Evolutionary conservation across 2,113 vertebrate genomes (phyloP).

Genomic region (Ctenodactylus gundi): DNA sequence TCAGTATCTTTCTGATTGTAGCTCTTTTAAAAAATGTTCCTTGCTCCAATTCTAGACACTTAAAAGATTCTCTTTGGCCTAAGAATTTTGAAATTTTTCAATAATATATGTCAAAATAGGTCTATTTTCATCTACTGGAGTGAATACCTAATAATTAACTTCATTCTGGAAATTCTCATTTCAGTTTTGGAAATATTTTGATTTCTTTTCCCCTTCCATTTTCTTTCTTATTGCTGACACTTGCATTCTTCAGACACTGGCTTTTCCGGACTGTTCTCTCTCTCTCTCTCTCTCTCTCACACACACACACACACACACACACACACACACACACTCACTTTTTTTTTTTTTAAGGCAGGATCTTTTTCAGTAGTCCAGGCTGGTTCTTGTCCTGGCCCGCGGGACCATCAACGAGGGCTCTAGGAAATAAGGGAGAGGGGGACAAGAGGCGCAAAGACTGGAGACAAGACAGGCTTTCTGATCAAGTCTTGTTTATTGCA

Average conservation of each 20-base stretch:
- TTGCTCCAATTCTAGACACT: neutral
- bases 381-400: no score
- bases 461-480: no score
- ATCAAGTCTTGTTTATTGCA: no score
- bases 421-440: no score
- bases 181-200: neutral
- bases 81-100: slow-evolving; percentile 5
- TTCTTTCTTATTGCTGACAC: neutral
- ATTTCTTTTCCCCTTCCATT: neutral
- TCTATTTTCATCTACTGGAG: neutral
- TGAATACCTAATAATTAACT: neutral
- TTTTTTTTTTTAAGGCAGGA: no score
- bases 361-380: no score
- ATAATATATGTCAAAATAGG: neutral
- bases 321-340: no score
- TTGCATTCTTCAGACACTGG: neutral
- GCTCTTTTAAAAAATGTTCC: neutral
- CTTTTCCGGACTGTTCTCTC: neutral
- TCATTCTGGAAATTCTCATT: slow-evolving; percentile 30
- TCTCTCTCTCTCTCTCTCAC: no score
- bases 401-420: no score
- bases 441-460: no score
- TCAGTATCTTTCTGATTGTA: neutral
- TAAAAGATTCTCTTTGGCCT: neutral
- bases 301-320: no score